Conservation (phyloP, 1,140 invertebrate species). For the Arion vulgaris region DNA sequence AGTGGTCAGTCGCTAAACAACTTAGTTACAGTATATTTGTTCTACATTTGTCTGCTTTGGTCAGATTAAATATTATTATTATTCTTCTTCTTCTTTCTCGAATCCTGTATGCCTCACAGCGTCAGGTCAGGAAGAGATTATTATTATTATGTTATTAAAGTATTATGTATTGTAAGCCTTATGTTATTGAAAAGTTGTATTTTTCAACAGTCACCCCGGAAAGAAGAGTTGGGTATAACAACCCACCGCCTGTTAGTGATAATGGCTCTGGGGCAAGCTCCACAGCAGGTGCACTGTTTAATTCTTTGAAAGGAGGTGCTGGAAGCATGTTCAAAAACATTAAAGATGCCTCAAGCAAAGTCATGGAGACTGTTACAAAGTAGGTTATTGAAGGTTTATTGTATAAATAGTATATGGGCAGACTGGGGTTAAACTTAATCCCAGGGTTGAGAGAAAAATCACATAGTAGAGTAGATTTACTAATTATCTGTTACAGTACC, state of each 20-base stretch:
- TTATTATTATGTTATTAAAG: too few relatives aligned
- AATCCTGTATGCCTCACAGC: too few relatives aligned
- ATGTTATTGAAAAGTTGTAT: neutral
- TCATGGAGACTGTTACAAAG: constrained; percentile 96
- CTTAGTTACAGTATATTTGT: too few relatives aligned
- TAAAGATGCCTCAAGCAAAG: constrained; percentile 95
- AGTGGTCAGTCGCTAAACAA: too few relatives aligned
- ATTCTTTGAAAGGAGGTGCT: constrained; percentile 68
- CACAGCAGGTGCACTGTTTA: constrained; percentile 59
- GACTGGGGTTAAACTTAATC: too few relatives aligned
- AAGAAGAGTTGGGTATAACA: constrained; percentile 35
- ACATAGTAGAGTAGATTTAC: neutral
- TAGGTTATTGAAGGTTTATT: constrained; percentile 69
- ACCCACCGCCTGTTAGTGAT: neutral
- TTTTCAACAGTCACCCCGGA: constrained; percentile 41
- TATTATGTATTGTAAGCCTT: neutral
- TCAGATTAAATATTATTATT: too few relatives aligned
- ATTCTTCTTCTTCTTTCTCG: too few relatives aligned
- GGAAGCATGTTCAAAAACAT: constrained; percentile 84
- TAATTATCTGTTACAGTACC: too few relatives aligned
- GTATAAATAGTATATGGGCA: too few relatives aligned
- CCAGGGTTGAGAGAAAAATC: neutral
- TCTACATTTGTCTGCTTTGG: too few relatives aligned
- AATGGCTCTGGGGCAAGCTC: constrained; percentile 15
- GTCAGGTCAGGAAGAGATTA: too few relatives aligned